Evolutionary conservation across 2,113 vertebrate genomes (phyloP).

Genomic region (Ceyx cyanopectus): DNA sequence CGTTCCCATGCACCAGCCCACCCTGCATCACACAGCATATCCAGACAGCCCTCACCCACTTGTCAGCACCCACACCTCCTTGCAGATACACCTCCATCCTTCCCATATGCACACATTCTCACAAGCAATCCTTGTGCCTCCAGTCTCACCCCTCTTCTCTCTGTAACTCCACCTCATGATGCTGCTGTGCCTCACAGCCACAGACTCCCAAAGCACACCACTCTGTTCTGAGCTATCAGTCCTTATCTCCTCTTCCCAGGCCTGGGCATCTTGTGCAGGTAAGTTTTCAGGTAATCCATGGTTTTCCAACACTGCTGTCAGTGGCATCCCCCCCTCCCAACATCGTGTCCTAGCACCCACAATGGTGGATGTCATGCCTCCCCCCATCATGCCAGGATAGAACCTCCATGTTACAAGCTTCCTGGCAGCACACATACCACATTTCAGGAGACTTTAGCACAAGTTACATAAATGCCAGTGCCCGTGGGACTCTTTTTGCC

Average conservation of each 20-base stretch:
- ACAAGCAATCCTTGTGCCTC: background rate
- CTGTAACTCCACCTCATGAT: background rate
- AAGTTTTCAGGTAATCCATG: background rate
- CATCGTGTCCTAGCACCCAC: background rate
- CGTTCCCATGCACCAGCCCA: accelerated
- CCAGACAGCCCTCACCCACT: background rate
- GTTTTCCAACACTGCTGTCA: background rate
- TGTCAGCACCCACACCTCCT: background rate
- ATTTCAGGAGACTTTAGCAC: background rate
- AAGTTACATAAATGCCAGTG: background rate
- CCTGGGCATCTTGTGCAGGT: background rate
- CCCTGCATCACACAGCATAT: background rate
- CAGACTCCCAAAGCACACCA: background rate
- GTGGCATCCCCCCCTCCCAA: accelerated
- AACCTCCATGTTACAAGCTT: background rate
- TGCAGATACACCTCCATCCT: background rate
- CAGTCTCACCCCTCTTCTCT: background rate
- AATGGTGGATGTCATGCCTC: background rate
- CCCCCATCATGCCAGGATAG: background rate
- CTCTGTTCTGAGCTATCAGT: background rate
- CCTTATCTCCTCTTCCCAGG: background rate
- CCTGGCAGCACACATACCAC: background rate
- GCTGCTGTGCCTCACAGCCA: background rate
- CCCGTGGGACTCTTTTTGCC: background rate
- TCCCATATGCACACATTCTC: accelerated